Evolutionary conservation across 2,888 invertebrate genomes (phyloP).

Genomic region (Sisyra nigra): DNA sequence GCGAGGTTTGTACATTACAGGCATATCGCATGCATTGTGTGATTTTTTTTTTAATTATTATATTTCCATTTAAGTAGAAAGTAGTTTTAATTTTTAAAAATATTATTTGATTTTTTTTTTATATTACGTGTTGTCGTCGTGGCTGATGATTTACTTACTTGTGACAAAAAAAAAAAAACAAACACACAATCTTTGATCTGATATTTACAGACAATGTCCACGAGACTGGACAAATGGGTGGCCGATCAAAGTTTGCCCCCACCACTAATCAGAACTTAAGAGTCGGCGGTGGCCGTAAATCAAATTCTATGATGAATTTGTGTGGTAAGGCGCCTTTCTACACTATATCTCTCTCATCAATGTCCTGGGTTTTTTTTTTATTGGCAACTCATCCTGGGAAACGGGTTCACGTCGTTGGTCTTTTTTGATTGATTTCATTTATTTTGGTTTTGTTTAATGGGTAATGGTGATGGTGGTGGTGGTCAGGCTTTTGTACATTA

Average conservation of each 20-base stretch:
- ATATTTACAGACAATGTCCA: slow-evolving; percentile 71
- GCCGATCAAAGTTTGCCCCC: slow-evolving; percentile 70
- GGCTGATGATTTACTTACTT: too few species aligned
- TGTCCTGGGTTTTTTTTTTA: slow-evolving; percentile 7
- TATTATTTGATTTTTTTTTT: too few species aligned
- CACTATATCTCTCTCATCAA: slow-evolving; percentile 19
- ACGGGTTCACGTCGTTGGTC: slow-evolving; percentile 10
- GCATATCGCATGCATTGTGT: not conserved
- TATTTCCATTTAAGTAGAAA: too few species aligned
- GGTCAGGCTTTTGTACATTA: not conserved
- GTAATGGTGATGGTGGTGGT: not conserved
- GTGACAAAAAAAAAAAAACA: too few species aligned
- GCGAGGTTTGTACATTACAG: slow-evolving; percentile 45
- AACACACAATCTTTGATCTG: slow-evolving; percentile 5
- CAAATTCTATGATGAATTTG: slow-evolving; percentile 90
- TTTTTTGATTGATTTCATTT: slow-evolving; percentile 8
- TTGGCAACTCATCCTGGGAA: too few species aligned
- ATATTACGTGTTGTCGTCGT: too few species aligned
- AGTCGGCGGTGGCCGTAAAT: slow-evolving; percentile 68
- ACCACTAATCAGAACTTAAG: slow-evolving; percentile 81
- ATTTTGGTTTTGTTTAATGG: not conserved
- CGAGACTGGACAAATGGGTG: slow-evolving; percentile 60
- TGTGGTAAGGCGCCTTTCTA: slow-evolving; percentile 61
- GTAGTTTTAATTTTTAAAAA: too few species aligned
- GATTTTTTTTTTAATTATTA: too few species aligned